Base-by-base conservation (phyloP, 2,888 invertebrate species). In the Dendrolimus houi region DNA sequence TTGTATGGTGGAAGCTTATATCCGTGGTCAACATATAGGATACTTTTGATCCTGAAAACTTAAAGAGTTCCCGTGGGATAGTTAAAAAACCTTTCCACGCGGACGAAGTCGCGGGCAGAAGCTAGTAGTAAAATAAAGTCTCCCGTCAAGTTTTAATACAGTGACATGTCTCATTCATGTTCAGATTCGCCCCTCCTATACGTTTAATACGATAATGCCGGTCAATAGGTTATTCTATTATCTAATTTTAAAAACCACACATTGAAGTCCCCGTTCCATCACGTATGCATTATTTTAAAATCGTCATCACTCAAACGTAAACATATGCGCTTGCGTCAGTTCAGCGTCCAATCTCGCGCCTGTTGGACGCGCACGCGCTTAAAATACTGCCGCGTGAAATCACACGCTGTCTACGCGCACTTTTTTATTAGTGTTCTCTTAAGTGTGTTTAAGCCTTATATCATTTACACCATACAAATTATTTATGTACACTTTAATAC, bases 321-420 rank as follows among this genome's bases (percentile, higher is more conserved):
- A 58, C 56, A 56, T 41, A 12, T 40, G 41, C 55, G 40, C 40
- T 47, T 52, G 55, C 55, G 52, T 67, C 72, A 83, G 83, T 83
- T 62, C 67, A 63, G 64, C 72, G 65, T 68, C 65, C 67, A 61
- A 64, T 64, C 69, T 63, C 67, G 68, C 60, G 59, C 68, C 69
- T 58, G 60, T 58, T 67, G 61, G 67, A 71, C 74, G 75, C 69
- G 62, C 62, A 59, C 64, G 61, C 59, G 60, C 57, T 42, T 52
- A 12, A 42, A 17, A 59, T 59, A 55, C 40, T 47, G 62, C 74
- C 66, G 72, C 69, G 70, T 71, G 68, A 66, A 57, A 62, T 62
- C 59, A 56, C 60, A 53, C 62, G 64, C 65, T 60, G 57, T 57
- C 41, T 54, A 56, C 29, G 47, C 47, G 47, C 9, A 47, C 47